These are phyloP conservation scores for Melanchra persicariae DNA, from an alignment of 2,888 invertebrate species.

Conservation along the genomic window DNA sequence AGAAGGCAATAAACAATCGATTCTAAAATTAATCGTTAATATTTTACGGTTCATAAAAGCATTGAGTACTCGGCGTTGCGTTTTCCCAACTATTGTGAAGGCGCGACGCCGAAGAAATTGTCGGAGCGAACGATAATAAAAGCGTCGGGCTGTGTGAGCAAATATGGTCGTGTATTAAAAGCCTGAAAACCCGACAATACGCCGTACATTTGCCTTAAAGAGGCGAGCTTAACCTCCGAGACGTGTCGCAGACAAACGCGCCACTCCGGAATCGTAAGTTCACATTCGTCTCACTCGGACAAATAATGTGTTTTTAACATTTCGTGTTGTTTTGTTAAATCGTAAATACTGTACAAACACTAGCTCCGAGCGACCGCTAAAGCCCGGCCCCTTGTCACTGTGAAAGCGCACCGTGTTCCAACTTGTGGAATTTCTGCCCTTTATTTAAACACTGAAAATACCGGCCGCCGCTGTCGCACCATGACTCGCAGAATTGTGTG, in stretches of 20 bases:
- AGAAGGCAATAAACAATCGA: conserved; percentile 75
- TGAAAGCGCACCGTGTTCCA: conserved; percentile 78
- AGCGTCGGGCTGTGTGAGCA: conserved; percentile 79
- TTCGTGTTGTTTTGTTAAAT: conserved; percentile 91
- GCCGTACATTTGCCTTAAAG: conserved; percentile 85
- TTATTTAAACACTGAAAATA: conserved; percentile 77
- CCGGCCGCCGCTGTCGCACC: conserved; percentile 48
- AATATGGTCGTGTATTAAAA: conserved; percentile 83
- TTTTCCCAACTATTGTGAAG: conserved; percentile 79
- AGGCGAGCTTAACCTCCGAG: conserved; percentile 81
- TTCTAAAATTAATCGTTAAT: conserved; percentile 73
- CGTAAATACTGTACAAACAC: conserved; percentile 90
- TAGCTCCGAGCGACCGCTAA: conserved; percentile 77
- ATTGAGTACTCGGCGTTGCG: conserved; percentile 71
- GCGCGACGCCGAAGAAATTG: conserved; percentile 72
- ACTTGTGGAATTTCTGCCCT: conserved; percentile 83
- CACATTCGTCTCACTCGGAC: conserved; percentile 90
- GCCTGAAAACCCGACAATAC: conserved; percentile 86
- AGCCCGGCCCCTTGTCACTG: conserved; percentile 75
- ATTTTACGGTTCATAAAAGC: conserved; percentile 83
- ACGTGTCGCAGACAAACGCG: conserved; percentile 89
- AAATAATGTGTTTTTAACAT: conserved; percentile 91
- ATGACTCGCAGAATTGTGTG: conserved; percentile 58
- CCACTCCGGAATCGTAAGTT: conserved; percentile 85
- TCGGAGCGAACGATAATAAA: conserved; percentile 81